Percentiles rank a stretch among this genome's conserved stretches.
Conservation (phyloP, 2,113 vertebrate species). For the Conger conger region DNA sequence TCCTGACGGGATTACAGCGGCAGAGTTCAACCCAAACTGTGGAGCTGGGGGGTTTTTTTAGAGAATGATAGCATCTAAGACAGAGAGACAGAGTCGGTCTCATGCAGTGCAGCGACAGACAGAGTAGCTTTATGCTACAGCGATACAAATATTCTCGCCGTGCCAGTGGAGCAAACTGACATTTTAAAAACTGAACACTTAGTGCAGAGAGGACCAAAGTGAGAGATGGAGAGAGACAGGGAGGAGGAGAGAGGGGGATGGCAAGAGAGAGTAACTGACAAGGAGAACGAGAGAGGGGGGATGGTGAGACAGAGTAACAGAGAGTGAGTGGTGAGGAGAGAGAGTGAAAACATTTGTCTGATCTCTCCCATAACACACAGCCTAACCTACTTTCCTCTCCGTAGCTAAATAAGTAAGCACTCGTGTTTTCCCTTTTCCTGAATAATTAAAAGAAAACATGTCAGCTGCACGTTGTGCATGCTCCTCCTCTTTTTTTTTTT, state of each 20-base stretch:
- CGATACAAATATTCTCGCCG: background rate
- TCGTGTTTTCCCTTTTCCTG: slow-evolving; percentile 48
- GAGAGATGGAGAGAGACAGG: background rate
- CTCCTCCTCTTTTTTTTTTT: background rate
- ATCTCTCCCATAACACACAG: slow-evolving; percentile 1
- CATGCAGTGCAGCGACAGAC: background rate
- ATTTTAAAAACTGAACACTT: background rate
- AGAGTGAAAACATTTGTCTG: slow-evolving; percentile 16
- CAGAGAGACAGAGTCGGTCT: background rate
- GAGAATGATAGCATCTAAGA: background rate
- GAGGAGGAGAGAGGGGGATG: background rate
- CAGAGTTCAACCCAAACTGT: too few relatives aligned
- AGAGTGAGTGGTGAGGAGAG: background rate
- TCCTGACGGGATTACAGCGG: too few relatives aligned
- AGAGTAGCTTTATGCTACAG: background rate
- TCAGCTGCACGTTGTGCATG: background rate
- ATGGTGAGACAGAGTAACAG: background rate
- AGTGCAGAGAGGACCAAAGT: background rate
- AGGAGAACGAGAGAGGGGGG: background rate
- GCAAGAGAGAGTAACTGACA: too few relatives aligned
- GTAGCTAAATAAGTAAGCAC: slow-evolving; percentile 57
- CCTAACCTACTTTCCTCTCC: slow-evolving; percentile 61
- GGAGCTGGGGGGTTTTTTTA: too few relatives aligned
- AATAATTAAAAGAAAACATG: slow-evolving; percentile 54
- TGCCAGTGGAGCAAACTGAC: background rate